Conservation (phyloP, 2,113 vertebrate species). For the Ginglymostoma cirratum region DNA sequence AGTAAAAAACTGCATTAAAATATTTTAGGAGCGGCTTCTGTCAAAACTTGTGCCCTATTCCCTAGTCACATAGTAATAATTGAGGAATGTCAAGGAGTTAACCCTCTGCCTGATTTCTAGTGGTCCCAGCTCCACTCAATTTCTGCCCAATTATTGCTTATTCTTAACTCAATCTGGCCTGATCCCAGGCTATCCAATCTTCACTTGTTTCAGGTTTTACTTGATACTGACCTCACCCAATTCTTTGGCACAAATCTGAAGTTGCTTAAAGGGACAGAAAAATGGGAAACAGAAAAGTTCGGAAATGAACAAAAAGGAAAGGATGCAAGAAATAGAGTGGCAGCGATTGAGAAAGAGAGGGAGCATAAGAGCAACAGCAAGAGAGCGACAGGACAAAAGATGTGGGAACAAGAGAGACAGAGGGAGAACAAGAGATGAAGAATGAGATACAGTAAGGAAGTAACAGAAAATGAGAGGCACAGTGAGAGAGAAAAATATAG, state of each 20-base stretch:
- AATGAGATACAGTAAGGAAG: no score
- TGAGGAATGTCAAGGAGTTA: neutral
- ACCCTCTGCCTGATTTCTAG: neutral
- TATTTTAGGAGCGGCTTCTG: neutral
- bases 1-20: neutral
- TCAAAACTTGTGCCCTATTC: neutral
- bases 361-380: neutral
- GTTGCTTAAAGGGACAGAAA: neutral
- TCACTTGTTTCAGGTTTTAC: neutral
- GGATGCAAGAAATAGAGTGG: neutral
- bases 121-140: neutral
- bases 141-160: neutral
- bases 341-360: neutral
- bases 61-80: neutral
- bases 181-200: no score
- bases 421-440: neutral
- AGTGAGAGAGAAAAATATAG: neutral
- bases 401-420: neutral
- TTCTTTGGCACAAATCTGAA: neutral
- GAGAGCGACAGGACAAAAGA: neutral
- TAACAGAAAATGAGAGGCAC: neutral
- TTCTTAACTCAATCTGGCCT: neutral
- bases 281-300: neutral
- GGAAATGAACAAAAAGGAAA: neutral
- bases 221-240: neutral